Percentiles rank a stretch among this genome's conserved stretches.
phyloP scores from a whole-genome alignment of 2,797 vertebrate genomes.

The Phylloscopus collybita region DNA sequence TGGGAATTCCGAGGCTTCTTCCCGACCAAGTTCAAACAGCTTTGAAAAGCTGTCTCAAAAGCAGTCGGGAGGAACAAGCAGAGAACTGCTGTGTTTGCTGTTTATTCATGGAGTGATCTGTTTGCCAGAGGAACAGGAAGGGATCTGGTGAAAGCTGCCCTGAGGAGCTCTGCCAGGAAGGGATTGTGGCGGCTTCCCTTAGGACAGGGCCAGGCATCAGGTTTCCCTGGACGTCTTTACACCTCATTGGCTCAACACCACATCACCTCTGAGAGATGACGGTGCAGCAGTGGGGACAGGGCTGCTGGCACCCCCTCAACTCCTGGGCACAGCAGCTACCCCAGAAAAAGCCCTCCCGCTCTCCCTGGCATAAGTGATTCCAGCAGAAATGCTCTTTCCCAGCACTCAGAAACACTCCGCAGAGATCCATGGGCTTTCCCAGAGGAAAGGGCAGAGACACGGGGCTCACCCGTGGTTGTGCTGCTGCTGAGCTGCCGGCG shows the following conservation, averaged over 20 bases:
- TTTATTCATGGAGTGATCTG: neutral
- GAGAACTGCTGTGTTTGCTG: neutral
- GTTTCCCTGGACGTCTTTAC: neutral
- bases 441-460: neutral
- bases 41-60: neutral
- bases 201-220: neutral
- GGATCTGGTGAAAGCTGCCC: neutral
- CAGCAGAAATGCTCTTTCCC: neutral
- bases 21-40: neutral
- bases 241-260: neutral
- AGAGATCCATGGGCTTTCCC: neutral
- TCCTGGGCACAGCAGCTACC: neutral
- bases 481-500: neutral
- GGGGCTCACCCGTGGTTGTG: rapidly evolving
- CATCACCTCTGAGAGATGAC: neutral
- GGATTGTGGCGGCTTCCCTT: neutral
- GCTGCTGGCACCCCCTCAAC: neutral
- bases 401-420: neutral
- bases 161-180: neutral
- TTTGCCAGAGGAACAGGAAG: neutral
- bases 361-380: rapidly evolving
- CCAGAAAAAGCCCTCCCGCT: neutral
- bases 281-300: neutral
- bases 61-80: neutral
- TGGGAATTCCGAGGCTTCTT: neutral